phyloP scores from a whole-genome alignment of 92 coral and sea anemone genomes.

The Pocillopora grandis region DNA sequence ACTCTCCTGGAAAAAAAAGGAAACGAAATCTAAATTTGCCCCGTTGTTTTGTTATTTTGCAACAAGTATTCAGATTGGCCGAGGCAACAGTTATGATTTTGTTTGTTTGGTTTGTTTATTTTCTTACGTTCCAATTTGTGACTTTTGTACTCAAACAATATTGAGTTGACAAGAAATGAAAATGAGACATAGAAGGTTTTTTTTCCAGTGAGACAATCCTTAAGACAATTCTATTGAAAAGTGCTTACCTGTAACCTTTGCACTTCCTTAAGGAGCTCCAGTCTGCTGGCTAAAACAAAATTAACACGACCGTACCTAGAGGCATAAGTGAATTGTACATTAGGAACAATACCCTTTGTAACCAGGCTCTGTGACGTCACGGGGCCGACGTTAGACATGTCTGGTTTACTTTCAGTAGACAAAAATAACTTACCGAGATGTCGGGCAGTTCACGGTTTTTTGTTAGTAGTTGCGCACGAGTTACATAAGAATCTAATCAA shows the following conservation, averaged over 20 bases:
- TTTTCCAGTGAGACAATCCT: neutral
- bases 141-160: neutral
- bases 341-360: neutral
- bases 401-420: too few species aligned
- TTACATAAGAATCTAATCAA: too few species aligned
- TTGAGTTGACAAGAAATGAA: neutral
- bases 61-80: neutral
- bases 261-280: constrained; percentile 91
- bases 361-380: too few species aligned
- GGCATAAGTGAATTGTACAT: too few species aligned
- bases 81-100: too few species aligned
- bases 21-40: neutral
- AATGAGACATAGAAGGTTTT: neutral
- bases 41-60: neutral
- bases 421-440: too few species aligned
- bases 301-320: constrained; percentile 95
- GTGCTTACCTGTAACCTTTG: constrained; percentile 86
- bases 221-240: too few species aligned
- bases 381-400: too few species aligned
- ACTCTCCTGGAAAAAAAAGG: constrained; percentile 74
- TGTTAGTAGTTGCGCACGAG: too few species aligned
- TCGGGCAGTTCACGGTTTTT: too few species aligned
- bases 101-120: too few species aligned
- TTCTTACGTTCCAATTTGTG: too few species aligned
- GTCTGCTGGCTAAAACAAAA: constrained; percentile 88